A percentile compares a stretch with the other conserved stretches of the same genome.
Evolutionary conservation across 2,113 vertebrate genomes (phyloP).

Genomic region (Ailuropoda melanoleuca): DNA sequence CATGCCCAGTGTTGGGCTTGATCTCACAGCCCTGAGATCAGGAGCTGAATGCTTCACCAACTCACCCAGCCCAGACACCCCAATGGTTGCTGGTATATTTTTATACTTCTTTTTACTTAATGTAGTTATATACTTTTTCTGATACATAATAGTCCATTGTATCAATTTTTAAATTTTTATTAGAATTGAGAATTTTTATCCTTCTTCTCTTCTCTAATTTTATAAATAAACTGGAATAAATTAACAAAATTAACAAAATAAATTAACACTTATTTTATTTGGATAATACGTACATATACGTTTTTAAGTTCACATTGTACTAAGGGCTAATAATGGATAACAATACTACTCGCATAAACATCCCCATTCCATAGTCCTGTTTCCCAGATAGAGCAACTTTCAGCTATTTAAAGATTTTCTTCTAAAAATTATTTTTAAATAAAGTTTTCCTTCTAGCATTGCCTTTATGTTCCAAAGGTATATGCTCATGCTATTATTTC

Average conservation of each 20-base stretch:
- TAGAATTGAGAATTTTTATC: background rate
- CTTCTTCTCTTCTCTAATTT: background rate
- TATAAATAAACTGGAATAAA: no score
- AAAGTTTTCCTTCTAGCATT: background rate
- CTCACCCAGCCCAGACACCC: background rate
- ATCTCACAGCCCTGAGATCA: background rate
- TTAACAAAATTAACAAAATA: no score
- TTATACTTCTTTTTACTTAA: background rate
- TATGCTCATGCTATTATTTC: background rate
- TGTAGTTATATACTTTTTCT: background rate
- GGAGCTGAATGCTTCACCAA: background rate
- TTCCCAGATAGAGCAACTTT: background rate
- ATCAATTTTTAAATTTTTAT: background rate
- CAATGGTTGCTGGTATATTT: background rate
- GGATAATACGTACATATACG: background rate
- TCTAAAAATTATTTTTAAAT: background rate
- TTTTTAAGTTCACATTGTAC: background rate
- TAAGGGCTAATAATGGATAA: background rate
- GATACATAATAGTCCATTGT: background rate
- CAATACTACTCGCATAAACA: background rate
- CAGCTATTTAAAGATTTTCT: background rate
- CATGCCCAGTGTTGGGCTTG: background rate
- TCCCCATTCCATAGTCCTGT: background rate
- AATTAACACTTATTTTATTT: background rate
- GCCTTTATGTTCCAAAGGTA: background rate